Percentiles rank a stretch among this genome's conserved stretches.
Evolutionary conservation across 2,888 invertebrate genomes (phyloP).

Genomic region (Drosophila mulleri): DNA sequence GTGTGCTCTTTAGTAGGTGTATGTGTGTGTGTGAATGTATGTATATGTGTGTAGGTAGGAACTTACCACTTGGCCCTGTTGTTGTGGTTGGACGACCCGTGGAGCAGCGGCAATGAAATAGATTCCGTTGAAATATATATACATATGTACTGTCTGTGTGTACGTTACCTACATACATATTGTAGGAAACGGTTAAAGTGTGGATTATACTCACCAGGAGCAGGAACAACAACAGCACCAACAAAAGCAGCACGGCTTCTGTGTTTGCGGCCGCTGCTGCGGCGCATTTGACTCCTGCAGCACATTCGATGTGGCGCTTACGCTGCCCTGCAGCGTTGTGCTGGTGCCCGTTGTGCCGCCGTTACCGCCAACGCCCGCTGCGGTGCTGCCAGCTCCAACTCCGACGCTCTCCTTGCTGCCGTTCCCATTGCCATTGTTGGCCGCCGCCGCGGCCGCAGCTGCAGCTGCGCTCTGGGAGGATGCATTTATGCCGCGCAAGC

Average conservation of each 20-base stretch:
- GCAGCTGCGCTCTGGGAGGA: slow-evolving; percentile 77
- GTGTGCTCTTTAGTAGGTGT: slow-evolving; percentile 7
- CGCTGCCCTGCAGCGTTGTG: slow-evolving; percentile 58
- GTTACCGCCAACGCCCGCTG: slow-evolving; percentile 67
- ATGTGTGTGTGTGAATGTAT: slow-evolving; percentile 10
- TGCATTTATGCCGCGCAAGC: slow-evolving; percentile 85
- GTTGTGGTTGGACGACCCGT: slow-evolving; percentile 54
- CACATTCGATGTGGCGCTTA: slow-evolving; percentile 70
- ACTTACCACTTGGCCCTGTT: slow-evolving; percentile 85
- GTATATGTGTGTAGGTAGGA: slow-evolving; percentile 36
- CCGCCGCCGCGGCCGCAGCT: slow-evolving; percentile 12
- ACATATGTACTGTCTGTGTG: slow-evolving; percentile 8
- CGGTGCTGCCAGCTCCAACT: slow-evolving; percentile 76
- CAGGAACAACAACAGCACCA: slow-evolving; percentile 91
- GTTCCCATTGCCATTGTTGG: slow-evolving; percentile 67
- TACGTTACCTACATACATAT: slow-evolving; percentile 12
- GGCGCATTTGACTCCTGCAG: slow-evolving; percentile 83
- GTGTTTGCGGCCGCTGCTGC: slow-evolving; percentile 85
- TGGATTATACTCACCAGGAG: slow-evolving; percentile 87
- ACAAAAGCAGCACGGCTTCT: slow-evolving; percentile 88
- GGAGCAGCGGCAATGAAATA: slow-evolving; percentile 48
- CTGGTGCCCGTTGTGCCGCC: slow-evolving; percentile 62
- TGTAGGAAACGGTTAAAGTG: slow-evolving; percentile 14
- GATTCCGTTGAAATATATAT: slow-evolving; percentile 29
- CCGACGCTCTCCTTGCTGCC: slow-evolving; percentile 31